Evolutionary conservation across 2,888 invertebrate genomes (phyloP).

Genomic region (Sminthurinus aureus): DNA sequence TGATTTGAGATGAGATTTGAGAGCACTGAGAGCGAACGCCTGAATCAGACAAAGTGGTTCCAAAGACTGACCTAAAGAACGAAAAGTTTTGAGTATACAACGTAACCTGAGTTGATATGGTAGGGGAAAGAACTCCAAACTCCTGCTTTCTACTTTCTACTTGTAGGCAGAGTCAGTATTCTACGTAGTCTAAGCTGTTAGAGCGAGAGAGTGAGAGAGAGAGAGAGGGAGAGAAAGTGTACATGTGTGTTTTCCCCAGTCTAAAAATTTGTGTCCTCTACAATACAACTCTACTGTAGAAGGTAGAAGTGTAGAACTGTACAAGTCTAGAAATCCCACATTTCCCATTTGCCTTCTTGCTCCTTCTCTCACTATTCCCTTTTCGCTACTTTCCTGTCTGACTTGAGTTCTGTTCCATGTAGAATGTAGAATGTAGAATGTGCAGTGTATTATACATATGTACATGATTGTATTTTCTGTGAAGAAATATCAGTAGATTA

Average conservation of each 20-base stretch:
- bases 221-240: neutral
- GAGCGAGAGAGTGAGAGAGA: no score
- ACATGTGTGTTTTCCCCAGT: neutral
- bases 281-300: no score
- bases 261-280: constrained; percentile 21
- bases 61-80: constrained; percentile 35
- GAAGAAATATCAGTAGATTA: no score
- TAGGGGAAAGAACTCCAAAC: no score
- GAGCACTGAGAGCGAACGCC: neutral
- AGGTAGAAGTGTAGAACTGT: no score
- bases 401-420: no score
- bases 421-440: no score
- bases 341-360: neutral
- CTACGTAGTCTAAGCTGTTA: neutral
- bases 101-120: neutral
- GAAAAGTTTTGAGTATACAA: constrained; percentile 35
- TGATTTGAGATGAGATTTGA: neutral
- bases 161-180: neutral
- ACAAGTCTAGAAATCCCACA: neutral
- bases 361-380: neutral
- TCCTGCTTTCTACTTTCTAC: neutral
- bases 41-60: constrained; percentile 34
- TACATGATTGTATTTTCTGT: no score
- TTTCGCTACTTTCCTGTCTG: neutral
- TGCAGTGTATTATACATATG: no score